phyloP scores from a whole-genome alignment of 2,888 invertebrate genomes.

The Operophtera brumata region DNA sequence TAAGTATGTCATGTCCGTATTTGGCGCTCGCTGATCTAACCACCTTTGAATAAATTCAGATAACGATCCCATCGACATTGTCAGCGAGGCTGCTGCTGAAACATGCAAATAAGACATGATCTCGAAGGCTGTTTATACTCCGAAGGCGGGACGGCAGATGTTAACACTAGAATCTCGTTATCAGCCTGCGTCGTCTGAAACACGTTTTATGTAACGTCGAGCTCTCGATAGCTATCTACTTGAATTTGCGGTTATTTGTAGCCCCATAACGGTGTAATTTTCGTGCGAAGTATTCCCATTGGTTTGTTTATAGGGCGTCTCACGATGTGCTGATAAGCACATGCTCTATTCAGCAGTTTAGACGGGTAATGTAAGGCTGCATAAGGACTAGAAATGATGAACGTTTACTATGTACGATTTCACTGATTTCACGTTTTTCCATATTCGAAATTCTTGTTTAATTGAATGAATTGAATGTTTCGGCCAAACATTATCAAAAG shows the following conservation, averaged over 20 bases:
- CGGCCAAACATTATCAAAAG: too few species aligned
- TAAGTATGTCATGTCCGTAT: not conserved
- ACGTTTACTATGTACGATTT: too few species aligned
- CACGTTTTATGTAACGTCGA: slow-evolving; percentile 69
- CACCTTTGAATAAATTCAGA: slow-evolving; percentile 59
- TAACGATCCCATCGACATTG: slow-evolving; percentile 60
- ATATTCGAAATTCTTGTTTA: too few species aligned
- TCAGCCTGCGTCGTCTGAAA: slow-evolving; percentile 64
- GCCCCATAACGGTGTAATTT: slow-evolving; percentile 70
- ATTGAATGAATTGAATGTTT: too few species aligned
- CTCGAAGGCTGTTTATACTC: slow-evolving; percentile 64
- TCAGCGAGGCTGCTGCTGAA: slow-evolving; percentile 52
- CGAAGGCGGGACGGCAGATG: slow-evolving; percentile 53
- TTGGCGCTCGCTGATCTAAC: not conserved
- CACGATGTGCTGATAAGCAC: not conserved
- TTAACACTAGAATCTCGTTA: slow-evolving; percentile 65
- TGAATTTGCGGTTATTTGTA: slow-evolving; percentile 73
- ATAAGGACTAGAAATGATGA: too few species aligned
- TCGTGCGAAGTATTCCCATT: slow-evolving; percentile 59
- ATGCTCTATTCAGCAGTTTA: not conserved
- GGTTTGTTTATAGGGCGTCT: slow-evolving; percentile 45
- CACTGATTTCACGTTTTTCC: too few species aligned
- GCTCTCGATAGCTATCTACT: slow-evolving; percentile 4
- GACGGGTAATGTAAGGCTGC: not conserved
- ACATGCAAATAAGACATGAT: slow-evolving; percentile 76